These are phyloP conservation scores for Drosophila phalerata DNA, from an alignment of 2,888 invertebrate genomes.

Conservation along the genomic window DNA sequence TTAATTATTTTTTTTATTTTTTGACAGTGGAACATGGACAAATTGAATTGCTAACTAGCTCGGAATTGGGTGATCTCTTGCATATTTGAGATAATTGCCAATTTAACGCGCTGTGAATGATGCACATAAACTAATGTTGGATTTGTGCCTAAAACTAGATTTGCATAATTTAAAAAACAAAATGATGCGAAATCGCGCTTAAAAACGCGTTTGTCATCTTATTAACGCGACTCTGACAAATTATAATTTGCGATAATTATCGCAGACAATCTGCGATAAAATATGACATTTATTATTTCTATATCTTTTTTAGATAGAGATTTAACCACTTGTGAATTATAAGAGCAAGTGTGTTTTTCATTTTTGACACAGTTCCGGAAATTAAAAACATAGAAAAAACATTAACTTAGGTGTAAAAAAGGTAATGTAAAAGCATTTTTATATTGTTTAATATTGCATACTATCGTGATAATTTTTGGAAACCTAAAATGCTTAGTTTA, in stretches of 20 bases:
- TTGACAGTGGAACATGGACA: slow-evolving; percentile 14
- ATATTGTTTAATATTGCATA: too few species aligned
- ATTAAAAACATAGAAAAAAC: background rate
- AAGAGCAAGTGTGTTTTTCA: background rate
- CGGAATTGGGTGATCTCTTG: slow-evolving; percentile 10
- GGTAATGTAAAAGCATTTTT: too few species aligned
- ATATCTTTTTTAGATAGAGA: slow-evolving; percentile 1
- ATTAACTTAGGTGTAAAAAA: background rate
- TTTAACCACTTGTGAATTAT: slow-evolving; percentile 5
- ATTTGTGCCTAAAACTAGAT: slow-evolving; percentile 24
- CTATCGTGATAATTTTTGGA: too few species aligned
- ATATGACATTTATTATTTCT: slow-evolving; percentile 18
- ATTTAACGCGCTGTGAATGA: slow-evolving; percentile 30
- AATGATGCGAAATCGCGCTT: slow-evolving; percentile 31
- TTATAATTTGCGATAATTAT: slow-evolving; percentile 1
- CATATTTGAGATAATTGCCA: slow-evolving; percentile 35
- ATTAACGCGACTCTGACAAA: slow-evolving; percentile 43
- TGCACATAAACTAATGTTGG: background rate
- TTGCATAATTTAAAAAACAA: slow-evolving; percentile 40
- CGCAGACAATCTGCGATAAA: slow-evolving; percentile 12
- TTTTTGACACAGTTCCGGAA: background rate
- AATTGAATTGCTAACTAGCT: slow-evolving; percentile 21
- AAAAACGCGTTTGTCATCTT: slow-evolving; percentile 49
- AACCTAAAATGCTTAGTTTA: too few species aligned
- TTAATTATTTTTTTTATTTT: slow-evolving; percentile 1